These are phyloP conservation scores for Mellivora capensis DNA, from an alignment of 2,113 vertebrate genomes.

Conservation along the genomic window DNA sequence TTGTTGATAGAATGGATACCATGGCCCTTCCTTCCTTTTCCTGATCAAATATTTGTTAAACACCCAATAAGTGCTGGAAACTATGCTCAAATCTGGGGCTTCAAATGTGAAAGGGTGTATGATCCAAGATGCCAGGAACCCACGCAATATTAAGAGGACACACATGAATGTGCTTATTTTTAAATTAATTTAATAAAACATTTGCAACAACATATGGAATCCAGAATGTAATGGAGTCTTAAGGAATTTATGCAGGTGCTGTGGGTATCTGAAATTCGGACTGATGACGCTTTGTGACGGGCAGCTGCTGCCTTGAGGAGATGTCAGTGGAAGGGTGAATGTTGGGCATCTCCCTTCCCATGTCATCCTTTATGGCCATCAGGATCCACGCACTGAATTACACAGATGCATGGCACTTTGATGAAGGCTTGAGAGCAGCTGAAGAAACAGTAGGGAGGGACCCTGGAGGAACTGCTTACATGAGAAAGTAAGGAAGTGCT, in stretches of 20 bases:
- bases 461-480: neutral
- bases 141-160: neutral
- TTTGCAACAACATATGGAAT: neutral
- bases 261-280: neutral
- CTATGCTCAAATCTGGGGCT: neutral
- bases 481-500: neutral
- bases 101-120: neutral
- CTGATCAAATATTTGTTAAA: neutral
- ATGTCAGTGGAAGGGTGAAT: too few relatives aligned
- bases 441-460: neutral
- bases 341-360: neutral
- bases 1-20: neutral
- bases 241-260: rapidly evolving
- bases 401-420: neutral
- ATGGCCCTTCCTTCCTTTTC: neutral
- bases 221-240: neutral
- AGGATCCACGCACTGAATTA: neutral
- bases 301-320: neutral
- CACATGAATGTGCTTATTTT: neutral
- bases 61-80: neutral
- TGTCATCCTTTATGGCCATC: neutral
- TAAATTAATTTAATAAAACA: neutral
- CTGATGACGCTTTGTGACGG: neutral
- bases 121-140: neutral
- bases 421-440: neutral